These are phyloP conservation scores for Vulpes lagopus DNA, from an alignment of 2,113 vertebrate genomes.

Conservation along the genomic window DNA sequence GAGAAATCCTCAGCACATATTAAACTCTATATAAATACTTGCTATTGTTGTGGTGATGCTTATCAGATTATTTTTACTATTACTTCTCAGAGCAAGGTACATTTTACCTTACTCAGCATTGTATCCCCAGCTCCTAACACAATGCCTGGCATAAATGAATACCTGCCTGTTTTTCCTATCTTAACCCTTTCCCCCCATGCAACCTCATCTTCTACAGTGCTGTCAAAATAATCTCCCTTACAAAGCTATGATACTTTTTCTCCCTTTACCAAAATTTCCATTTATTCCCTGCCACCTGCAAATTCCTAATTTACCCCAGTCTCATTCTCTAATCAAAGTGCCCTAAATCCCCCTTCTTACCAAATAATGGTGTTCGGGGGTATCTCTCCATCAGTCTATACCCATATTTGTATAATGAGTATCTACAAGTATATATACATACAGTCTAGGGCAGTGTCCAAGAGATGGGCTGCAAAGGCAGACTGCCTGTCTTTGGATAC, in stretches of 20 bases:
- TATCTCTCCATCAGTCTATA: background rate
- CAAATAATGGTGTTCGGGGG: background rate
- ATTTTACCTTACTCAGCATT: background rate
- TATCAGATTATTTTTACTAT: slow-evolving; percentile 12
- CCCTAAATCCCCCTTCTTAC: background rate
- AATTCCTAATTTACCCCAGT: background rate
- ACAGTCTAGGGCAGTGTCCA: background rate
- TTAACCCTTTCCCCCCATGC: background rate
- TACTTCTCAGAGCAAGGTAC: background rate
- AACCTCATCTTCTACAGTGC: background rate
- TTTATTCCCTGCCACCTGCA: background rate
- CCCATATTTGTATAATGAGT: background rate
- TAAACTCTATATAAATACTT: background rate
- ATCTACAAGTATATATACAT: background rate
- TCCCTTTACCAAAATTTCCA: background rate
- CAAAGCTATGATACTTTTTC: background rate
- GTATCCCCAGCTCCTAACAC: background rate
- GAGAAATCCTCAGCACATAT: background rate
- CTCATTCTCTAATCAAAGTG: background rate
- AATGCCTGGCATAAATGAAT: background rate
- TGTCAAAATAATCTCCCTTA: slow-evolving; percentile 12
- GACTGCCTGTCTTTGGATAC: background rate
- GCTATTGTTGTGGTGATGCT: background rate
- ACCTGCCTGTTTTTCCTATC: background rate
- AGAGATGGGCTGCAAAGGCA: background rate